A percentile compares a stretch with the other conserved stretches of the same genome.
Conservation (phyloP, 2,888 invertebrate genomes). For the Scelioninae gen. 2 region DNA sequence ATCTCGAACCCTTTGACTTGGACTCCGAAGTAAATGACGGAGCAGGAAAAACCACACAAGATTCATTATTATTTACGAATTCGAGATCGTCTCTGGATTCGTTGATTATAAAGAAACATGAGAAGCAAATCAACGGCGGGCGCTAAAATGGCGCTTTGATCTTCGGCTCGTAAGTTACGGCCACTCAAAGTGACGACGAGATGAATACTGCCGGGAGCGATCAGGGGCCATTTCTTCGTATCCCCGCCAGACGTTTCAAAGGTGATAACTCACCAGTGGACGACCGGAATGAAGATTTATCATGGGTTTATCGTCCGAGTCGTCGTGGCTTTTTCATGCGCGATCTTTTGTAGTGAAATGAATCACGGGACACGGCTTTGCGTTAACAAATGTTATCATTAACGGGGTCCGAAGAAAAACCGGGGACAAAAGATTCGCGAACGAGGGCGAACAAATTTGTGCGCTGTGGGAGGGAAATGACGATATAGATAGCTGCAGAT, state of each 20-base stretch:
- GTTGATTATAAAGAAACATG: slow-evolving; percentile 49
- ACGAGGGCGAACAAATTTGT: slow-evolving; percentile 32
- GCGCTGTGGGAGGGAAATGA: slow-evolving; percentile 7
- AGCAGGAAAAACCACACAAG: slow-evolving; percentile 21
- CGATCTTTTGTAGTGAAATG: slow-evolving; percentile 51
- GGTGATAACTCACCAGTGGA: slow-evolving; percentile 55
- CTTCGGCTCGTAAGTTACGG: slow-evolving; percentile 53
- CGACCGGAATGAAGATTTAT: slow-evolving; percentile 58
- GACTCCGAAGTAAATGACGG: slow-evolving; percentile 3
- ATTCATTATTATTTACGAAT: slow-evolving; percentile 44
- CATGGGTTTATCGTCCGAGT: slow-evolving; percentile 56
- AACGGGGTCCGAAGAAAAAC: slow-evolving; percentile 15
- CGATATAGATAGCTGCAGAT: slow-evolving; percentile 3
- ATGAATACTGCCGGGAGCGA: slow-evolving; percentile 51
- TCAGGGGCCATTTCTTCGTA: slow-evolving; percentile 56
- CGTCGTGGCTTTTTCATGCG: slow-evolving; percentile 48
- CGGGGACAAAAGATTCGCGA: slow-evolving; percentile 3
- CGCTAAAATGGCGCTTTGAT: slow-evolving; percentile 54
- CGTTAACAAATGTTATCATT: slow-evolving; percentile 57
- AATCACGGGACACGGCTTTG: slow-evolving; percentile 41
- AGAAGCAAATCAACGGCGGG: slow-evolving; percentile 47
- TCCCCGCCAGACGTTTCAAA: slow-evolving; percentile 48
- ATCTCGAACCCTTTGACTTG: slow-evolving; percentile 20
- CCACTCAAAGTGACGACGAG: slow-evolving; percentile 58
- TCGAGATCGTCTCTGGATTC: slow-evolving; percentile 36